Evolutionary conservation across 2,797 vertebrate genomes (phyloP).

Genomic region (Pseudochromis fuscus): DNA sequence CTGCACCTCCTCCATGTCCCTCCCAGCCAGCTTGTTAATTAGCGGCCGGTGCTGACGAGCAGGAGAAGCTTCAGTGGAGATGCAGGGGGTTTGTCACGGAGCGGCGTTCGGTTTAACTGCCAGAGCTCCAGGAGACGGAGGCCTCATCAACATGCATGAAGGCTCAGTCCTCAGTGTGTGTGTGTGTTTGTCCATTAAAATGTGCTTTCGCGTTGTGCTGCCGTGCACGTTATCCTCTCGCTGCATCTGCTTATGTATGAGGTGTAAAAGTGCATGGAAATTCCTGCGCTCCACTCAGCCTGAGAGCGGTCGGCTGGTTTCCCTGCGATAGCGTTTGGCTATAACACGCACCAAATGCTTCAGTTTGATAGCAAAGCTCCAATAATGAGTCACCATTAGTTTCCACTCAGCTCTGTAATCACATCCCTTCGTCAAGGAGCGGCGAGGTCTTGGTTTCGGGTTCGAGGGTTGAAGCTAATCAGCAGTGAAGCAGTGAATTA

Average conservation of each 20-base stretch:
- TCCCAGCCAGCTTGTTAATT: constrained; percentile 58
- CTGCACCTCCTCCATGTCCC: constrained; percentile 17
- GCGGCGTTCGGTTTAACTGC: constrained; percentile 20
- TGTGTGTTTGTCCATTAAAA: neutral
- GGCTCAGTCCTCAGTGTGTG: neutral
- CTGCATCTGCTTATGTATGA: constrained; percentile 5
- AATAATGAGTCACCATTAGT: constrained; percentile 43
- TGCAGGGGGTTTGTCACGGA: constrained; percentile 2
- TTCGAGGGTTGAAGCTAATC: constrained; percentile 40
- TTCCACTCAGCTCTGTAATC: constrained; percentile 20
- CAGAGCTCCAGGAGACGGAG: constrained; percentile 12
- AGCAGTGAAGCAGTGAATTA: neutral
- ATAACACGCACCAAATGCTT: constrained; percentile 38
- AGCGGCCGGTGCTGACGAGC: constrained; percentile 51
- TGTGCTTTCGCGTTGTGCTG: neutral
- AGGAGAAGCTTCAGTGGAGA: constrained; percentile 11
- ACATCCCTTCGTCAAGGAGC: constrained; percentile 16
- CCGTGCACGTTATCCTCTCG: neutral
- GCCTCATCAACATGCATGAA: constrained; percentile 17
- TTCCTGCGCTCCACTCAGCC: constrained; percentile 1
- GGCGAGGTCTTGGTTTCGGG: constrained; percentile 3
- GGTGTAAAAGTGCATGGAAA: constrained; percentile 12
- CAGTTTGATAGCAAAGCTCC: constrained; percentile 28
- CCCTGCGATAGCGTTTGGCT: constrained; percentile 28
- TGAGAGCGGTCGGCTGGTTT: constrained; percentile 31